Evolutionary conservation across 1,140 invertebrate species (phyloP), one percentile per base, ranked within the genome.

Genomic region (Centruroides sculpturatus): DNA sequence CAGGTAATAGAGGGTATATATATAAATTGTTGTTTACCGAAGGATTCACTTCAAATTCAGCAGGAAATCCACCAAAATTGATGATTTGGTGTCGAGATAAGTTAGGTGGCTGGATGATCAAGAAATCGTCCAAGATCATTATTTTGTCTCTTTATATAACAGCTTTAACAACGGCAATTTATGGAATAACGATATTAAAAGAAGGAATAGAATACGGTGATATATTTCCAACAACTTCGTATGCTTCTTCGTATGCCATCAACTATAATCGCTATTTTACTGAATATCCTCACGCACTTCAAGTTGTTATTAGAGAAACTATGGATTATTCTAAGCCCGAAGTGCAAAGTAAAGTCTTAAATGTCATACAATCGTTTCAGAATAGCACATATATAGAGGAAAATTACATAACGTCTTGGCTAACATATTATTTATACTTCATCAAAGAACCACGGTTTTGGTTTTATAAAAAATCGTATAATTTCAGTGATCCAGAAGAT

Each of bases 181-280:
- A 89, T 73, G 92, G 92, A 1, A 80, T 91, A 0, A 89, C 85
- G 0, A 84, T 84, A 63, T 83, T 96, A 36, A 82, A 92, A 71
- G 92, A 94, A 78, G 92, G 91, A 1, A 75, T 95, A 9, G 87
- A 92, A 67, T 76, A 89, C 60, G 79, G 86, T 35, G 89, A 89
- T 69, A 75, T 93, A 2, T 89, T 89, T 3, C 83, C 85, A 71
- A 83, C 84, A 41, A 88, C 92, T 72, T 92, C 89, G 0, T 92
- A 93, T 69, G 91, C 89, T 5, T 85, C 91, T n/a, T 81, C 82
- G 61, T 93, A 91, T 71, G 92, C 92, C 69, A 86, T 92, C 68
- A 77, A 84, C 5, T 88, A 93, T 73, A 89, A 92, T 69, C 79
- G 81, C 60, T 92, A 89, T 72, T 93, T 89, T 75, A 79, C 87